Evolutionary conservation across 2,113 vertebrate genomes (phyloP).

Genomic region (Agapornis roseicollis): DNA sequence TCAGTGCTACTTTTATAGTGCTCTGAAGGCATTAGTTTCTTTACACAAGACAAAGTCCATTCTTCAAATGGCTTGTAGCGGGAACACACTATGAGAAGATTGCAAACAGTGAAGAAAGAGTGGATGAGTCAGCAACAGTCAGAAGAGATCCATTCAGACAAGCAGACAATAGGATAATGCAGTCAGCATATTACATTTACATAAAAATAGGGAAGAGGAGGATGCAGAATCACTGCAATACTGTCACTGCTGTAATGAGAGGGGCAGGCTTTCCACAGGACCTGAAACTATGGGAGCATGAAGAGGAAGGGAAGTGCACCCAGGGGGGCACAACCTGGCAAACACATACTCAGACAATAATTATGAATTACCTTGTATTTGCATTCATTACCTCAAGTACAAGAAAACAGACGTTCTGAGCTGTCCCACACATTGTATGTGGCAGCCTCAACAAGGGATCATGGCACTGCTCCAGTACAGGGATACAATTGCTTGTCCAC

Average conservation of each 20-base stretch:
- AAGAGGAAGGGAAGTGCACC: not conserved
- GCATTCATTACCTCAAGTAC: not conserved
- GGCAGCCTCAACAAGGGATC: not conserved
- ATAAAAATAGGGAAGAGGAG: not conserved
- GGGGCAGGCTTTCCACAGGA: not conserved
- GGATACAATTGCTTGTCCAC: rapidly evolving
- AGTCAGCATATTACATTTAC: not conserved
- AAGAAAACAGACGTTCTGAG: not conserved
- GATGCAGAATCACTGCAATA: not conserved
- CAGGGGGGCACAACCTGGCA: not conserved
- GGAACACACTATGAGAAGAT: not conserved
- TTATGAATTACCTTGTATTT: not conserved
- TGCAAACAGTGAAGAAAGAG: not conserved
- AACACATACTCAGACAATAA: not conserved
- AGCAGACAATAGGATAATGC: not conserved
- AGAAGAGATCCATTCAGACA: not conserved
- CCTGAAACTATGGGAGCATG: not conserved
- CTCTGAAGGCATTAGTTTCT: not conserved
- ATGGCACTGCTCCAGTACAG: too few relatives aligned
- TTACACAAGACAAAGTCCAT: not conserved
- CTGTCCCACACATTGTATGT: not conserved
- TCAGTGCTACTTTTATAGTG: not conserved
- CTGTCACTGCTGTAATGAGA: not conserved
- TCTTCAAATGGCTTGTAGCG: not conserved
- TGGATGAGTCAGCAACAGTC: not conserved